These are phyloP conservation scores for Hydrocynus forskahlii DNA, from an alignment of 2,797 vertebrate genomes.

Conservation along the genomic window DNA sequence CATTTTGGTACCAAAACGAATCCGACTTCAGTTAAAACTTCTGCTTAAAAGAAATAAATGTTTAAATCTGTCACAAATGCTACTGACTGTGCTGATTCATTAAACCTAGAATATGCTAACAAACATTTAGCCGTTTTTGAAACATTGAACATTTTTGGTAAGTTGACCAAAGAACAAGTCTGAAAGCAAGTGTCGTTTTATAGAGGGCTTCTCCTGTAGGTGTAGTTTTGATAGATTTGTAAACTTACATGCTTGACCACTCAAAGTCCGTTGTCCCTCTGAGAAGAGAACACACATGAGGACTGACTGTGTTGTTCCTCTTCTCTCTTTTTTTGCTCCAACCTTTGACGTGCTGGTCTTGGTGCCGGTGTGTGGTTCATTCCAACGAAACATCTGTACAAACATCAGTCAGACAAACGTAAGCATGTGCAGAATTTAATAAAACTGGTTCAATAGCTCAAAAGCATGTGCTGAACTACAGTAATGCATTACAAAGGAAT, in stretches of 20 bases:
- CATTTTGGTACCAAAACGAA: too few species aligned
- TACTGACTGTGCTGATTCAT: too few species aligned
- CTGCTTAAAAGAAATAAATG: too few species aligned
- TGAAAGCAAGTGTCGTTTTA: neutral
- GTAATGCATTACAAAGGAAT: too few species aligned
- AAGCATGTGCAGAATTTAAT: neutral
- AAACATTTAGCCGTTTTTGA: too few species aligned
- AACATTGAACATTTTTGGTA: too few species aligned
- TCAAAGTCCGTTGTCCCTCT: slow-evolving; percentile 29
- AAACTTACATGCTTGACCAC: slow-evolving; percentile 17
- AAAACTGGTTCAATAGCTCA: neutral
- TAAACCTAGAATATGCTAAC: too few species aligned
- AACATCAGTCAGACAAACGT: slow-evolving; percentile 13
- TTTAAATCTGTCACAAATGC: too few species aligned
- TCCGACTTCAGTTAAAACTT: too few species aligned
- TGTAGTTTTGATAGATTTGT: slow-evolving; percentile 10
- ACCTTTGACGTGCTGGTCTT: slow-evolving; percentile 21
- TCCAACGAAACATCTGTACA: slow-evolving; percentile 20
- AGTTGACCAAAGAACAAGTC: neutral
- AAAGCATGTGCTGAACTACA: too few species aligned
- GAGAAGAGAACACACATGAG: slow-evolving; percentile 26
- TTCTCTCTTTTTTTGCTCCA: slow-evolving; percentile 1
- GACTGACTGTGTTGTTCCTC: slow-evolving; percentile 23
- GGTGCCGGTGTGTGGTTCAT: slow-evolving; percentile 18
- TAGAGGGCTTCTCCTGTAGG: neutral